Percentiles rank a stretch among this genome's conserved stretches.
phyloP scores from a whole-genome alignment of 2,113 vertebrate species.

The Megaceryle maxima region DNA sequence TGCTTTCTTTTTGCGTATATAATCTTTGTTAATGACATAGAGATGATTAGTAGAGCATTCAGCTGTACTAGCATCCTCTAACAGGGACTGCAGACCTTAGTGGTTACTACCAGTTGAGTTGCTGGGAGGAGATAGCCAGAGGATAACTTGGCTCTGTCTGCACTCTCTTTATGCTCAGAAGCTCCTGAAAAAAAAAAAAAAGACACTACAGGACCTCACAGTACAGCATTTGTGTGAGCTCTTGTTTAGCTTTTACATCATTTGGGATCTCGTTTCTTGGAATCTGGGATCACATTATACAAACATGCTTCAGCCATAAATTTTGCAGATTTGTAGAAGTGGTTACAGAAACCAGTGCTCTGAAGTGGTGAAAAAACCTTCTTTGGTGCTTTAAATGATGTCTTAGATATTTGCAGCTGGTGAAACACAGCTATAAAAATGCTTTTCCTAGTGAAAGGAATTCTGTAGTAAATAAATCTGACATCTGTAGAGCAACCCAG shows the following conservation, averaged over 20 bases:
- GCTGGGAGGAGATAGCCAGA: neutral
- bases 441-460: neutral
- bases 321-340: neutral
- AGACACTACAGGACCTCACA: neutral
- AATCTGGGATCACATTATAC: neutral
- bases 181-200: neutral
- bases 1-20: neutral
- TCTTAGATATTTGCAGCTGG: neutral
- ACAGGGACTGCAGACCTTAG: neutral
- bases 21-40: neutral
- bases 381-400: neutral
- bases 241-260: slow-evolving; percentile 12
- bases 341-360: neutral
- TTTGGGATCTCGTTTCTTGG: neutral
- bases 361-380: slow-evolving; percentile 15
- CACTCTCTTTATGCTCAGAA: neutral
- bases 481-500: neutral
- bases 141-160: neutral
- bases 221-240: neutral
- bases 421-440: neutral
- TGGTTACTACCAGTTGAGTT: neutral
- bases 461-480: slow-evolving; percentile 11
- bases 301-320: neutral
- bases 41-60: neutral
- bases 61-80: neutral